A percentile compares a stretch with the other conserved stretches of the same genome.
Evolutionary conservation across 2,113 vertebrate genomes (phyloP).

Genomic region (Reinhardtius hippoglossoides): DNA sequence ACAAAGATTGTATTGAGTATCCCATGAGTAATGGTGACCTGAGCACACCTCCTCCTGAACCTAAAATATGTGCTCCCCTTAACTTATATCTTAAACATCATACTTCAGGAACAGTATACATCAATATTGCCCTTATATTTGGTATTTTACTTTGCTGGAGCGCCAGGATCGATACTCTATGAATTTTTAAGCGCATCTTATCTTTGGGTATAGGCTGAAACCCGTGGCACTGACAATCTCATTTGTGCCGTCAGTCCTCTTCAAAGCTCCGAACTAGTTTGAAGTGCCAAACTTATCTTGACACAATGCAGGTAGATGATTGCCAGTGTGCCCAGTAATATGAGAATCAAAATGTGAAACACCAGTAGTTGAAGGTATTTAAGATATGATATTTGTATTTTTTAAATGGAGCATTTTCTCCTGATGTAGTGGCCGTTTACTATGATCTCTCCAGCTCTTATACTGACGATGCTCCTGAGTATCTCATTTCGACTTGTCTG

Average conservation of each 20-base stretch:
- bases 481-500: too few relatives aligned
- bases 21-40: slow-evolving; percentile 21
- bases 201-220: slow-evolving; percentile 55
- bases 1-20: slow-evolving; percentile 18
- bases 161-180: slow-evolving; percentile 82
- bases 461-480: too few relatives aligned
- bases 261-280: slow-evolving; percentile 41
- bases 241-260: slow-evolving; percentile 59
- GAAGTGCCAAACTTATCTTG: slow-evolving; percentile 46
- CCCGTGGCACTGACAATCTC: slow-evolving; percentile 59
- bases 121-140: slow-evolving; percentile 75
- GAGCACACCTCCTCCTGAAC: slow-evolving; percentile 16
- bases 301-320: slow-evolving; percentile 18
- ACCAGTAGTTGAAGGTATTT: background rate
- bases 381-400: background rate
- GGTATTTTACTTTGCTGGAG: slow-evolving; percentile 74
- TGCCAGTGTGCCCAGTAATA: background rate
- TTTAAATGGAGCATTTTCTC: background rate
- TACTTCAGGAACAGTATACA: slow-evolving; percentile 55
- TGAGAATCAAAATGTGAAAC: slow-evolving; percentile 14
- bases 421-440: too few relatives aligned
- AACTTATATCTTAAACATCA: slow-evolving; percentile 61
- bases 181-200: slow-evolving; percentile 80
- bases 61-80: slow-evolving; percentile 26
- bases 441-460: too few relatives aligned